Base-by-base conservation (phyloP, 2,797 vertebrate species). In the Neosilurus hyrtlii region DNA sequence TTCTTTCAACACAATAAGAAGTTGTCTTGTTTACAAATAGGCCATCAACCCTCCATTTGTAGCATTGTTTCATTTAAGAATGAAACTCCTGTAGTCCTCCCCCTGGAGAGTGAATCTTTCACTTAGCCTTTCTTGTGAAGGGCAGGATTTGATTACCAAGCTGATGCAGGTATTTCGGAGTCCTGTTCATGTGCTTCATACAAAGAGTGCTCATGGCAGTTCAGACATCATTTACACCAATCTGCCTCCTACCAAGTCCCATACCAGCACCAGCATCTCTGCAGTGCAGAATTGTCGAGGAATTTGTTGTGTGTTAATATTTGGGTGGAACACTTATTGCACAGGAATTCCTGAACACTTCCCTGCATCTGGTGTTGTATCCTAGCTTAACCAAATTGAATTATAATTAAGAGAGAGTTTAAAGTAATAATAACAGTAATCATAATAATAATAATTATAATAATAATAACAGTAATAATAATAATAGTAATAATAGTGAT, bases 141-240 rank as follows among this genome's bases (percentile, higher is more conserved):
- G 89, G 91, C 92, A 92, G 93, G 90, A 92, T 94, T 95, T 92
- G 92, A 93, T 93, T 95, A 93, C 92, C 92, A 91, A 89, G 88
- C 76, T 85, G 89, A 94, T 92, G 91, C 91, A 89, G 92, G 91
- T 89, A 91, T 92, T 91, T 92, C 92, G 88, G 70, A 73, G 57
- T 91, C 91, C 91, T 85, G 77, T 91, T 87, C 89, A 87, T 90
- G 92, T 90, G 90, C 90, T 92, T 91, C 91, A 87, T 91, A 92
- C 91, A 92, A 87, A 92, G 91, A 91, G 89, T 88, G 91, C 90
- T 93, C 90, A 89, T 92, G 92, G 92, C 91, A 89, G 91, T 88
- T 90, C 86, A 88, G 92, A 91, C 91, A 87, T 89, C 89, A 93
- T 93, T 92, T 86, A 87, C 86, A 84, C 84, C 81, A 86, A 71